These are phyloP conservation scores for Altica lythri DNA, from an alignment of 2,888 invertebrate species.

Conservation along the genomic window DNA sequence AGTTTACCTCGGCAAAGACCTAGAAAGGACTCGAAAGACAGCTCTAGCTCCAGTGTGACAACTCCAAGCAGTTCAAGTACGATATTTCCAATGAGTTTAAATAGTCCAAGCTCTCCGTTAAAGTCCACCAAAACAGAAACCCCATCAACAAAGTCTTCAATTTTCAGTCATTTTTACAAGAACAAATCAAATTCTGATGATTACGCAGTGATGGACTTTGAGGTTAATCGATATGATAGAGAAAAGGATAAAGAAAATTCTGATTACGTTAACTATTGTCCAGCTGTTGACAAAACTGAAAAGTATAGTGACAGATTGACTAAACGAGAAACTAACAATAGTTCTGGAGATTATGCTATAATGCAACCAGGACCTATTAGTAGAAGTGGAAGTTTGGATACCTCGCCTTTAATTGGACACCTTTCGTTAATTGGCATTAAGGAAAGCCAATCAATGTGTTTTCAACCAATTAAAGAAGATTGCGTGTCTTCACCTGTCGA, in stretches of 20 bases:
- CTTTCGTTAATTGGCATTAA: slow-evolving; percentile 41
- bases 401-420: slow-evolving; percentile 45
- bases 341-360: slow-evolving; percentile 59
- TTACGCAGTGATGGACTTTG: slow-evolving; percentile 54
- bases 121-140: slow-evolving; percentile 52
- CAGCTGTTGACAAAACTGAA: slow-evolving; percentile 42
- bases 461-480: slow-evolving; percentile 41
- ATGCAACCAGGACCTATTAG: slow-evolving; percentile 50
- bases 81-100: slow-evolving; percentile 71
- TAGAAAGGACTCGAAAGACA: slow-evolving; percentile 54
- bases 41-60: slow-evolving; percentile 57
- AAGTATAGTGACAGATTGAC: too few relatives aligned
- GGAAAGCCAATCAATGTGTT: slow-evolving; percentile 37
- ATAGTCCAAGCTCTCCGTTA: slow-evolving; percentile 69
- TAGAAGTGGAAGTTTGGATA: slow-evolving; percentile 32
- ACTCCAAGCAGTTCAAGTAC: slow-evolving; percentile 66
- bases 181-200: slow-evolving; percentile 37
- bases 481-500: slow-evolving; percentile 35
- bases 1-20: slow-evolving; percentile 54
- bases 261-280: slow-evolving; percentile 55
- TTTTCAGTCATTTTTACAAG: slow-evolving; percentile 11
- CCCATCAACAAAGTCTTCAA: slow-evolving; percentile 40
- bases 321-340: slow-evolving; percentile 20
- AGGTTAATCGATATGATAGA: slow-evolving; percentile 33
- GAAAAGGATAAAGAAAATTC: slow-evolving; percentile 33